These are phyloP conservation scores for Myotis lucifugus DNA, from an alignment of 2,113 vertebrate genomes.

Conservation along the genomic window DNA sequence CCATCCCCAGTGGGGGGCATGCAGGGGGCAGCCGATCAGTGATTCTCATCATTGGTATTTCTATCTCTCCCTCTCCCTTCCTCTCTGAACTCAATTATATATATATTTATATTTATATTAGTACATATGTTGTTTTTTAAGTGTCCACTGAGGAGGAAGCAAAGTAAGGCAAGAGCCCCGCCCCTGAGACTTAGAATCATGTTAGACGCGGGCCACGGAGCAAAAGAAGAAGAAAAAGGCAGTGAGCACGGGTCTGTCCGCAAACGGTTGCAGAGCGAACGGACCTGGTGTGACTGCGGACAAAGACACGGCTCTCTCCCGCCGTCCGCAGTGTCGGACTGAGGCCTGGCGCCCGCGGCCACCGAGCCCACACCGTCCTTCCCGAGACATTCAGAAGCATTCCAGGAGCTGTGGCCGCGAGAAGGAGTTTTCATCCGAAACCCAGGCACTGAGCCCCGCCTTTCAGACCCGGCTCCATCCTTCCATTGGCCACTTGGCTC, in stretches of 20 bases:
- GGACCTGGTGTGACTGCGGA: neutral
- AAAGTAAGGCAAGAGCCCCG: neutral
- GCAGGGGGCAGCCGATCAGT: no score
- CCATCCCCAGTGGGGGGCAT: no score
- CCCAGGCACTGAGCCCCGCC: neutral
- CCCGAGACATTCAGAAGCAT: neutral
- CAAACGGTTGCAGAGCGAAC: neutral
- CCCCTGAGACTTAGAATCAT: neutral
- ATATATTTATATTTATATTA: no score
- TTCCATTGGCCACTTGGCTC: neutral
- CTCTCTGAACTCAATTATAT: no score
- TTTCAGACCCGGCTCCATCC: constrained; percentile 1
- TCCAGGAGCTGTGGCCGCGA: neutral
- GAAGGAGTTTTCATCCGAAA: neutral
- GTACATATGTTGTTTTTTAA: neutral
- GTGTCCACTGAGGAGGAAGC: neutral
- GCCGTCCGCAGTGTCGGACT: neutral
- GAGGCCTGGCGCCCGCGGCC: neutral
- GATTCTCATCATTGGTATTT: no score
- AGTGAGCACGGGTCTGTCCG: neutral
- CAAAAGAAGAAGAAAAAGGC: neutral
- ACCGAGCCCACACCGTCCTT: neutral
- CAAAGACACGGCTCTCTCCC: neutral
- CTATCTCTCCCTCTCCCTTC: no score
- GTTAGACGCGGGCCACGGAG: neutral